phyloP scores from a whole-genome alignment of 1,140 invertebrate species.

The Acromyrmex charruanus region DNA sequence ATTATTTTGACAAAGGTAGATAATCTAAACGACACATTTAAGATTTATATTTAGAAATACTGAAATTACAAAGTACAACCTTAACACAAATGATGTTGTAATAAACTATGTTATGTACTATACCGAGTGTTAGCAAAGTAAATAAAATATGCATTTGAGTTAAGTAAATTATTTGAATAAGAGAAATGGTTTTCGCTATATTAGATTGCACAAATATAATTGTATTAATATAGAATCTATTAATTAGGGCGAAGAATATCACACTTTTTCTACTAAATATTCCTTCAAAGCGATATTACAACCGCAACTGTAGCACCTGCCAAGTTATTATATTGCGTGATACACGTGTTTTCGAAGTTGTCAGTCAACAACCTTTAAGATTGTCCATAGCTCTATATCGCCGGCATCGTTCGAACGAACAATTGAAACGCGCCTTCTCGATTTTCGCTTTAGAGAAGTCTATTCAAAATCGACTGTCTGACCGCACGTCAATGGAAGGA shows the following conservation, averaged over 20 bases:
- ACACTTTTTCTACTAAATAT: neutral
- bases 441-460: slow-evolving; percentile 35
- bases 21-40: neutral
- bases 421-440: slow-evolving; percentile 1
- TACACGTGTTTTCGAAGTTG: slow-evolving; percentile 49
- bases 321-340: slow-evolving; percentile 31
- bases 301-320: slow-evolving; percentile 19
- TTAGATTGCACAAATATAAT: neutral
- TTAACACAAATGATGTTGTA: neutral
- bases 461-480: slow-evolving; percentile 40
- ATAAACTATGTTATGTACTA: neutral
- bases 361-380: slow-evolving; percentile 50
- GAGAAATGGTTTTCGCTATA: neutral
- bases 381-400: slow-evolving; percentile 21
- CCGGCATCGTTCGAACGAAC: neutral
- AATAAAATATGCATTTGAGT: neutral
- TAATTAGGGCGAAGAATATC: slow-evolving; percentile 1
- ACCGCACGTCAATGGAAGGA: slow-evolving; percentile 41
- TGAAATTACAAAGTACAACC: neutral
- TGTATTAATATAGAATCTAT: slow-evolving; percentile 1
- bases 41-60: neutral
- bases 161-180: slow-evolving; percentile 10
- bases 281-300: neutral
- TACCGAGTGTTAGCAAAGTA: neutral
- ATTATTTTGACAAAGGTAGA: neutral